These are phyloP conservation scores for Plebejus argus DNA, from an alignment of 2,888 invertebrate species.

Conservation along the genomic window DNA sequence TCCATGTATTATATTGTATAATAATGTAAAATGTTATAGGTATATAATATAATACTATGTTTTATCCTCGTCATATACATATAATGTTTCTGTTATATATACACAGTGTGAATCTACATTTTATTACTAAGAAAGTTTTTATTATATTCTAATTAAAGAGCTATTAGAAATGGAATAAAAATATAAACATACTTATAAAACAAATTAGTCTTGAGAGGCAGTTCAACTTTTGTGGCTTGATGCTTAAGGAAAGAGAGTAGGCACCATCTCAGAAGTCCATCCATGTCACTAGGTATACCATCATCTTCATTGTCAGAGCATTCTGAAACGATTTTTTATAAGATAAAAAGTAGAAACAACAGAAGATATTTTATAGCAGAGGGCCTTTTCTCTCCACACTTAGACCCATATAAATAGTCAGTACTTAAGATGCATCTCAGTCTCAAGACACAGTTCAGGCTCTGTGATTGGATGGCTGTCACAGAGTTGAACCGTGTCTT, in stretches of 20 bases:
- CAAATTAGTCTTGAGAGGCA: constrained; percentile 91
- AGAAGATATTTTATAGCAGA: not conserved
- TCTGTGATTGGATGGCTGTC: too few species aligned
- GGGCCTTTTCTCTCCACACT: not conserved
- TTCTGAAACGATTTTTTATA: constrained; percentile 46
- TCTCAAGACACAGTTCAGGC: too few species aligned
- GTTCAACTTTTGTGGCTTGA: constrained; percentile 83
- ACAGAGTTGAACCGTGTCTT: too few species aligned
- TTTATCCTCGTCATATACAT: too few species aligned
- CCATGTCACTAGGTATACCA: constrained; percentile 81
- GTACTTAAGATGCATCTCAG: too few species aligned
- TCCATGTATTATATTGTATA: too few species aligned
- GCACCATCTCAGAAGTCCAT: constrained; percentile 86
- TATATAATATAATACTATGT: too few species aligned
- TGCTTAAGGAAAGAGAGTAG: constrained; percentile 90
- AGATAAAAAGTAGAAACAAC: not conserved
- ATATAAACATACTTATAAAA: constrained; percentile 85
- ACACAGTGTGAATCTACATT: too few species aligned
- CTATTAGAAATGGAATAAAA: not conserved
- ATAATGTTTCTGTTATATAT: too few species aligned
- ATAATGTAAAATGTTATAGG: too few species aligned
- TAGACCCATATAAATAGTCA: too few species aligned
- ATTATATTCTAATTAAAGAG: not conserved
- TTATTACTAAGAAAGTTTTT: too few species aligned
- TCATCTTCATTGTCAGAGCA: constrained; percentile 48